These are phyloP conservation scores for Kryptolebias marmoratus DNA, from an alignment of 2,113 vertebrate species.

Conservation along the genomic window DNA sequence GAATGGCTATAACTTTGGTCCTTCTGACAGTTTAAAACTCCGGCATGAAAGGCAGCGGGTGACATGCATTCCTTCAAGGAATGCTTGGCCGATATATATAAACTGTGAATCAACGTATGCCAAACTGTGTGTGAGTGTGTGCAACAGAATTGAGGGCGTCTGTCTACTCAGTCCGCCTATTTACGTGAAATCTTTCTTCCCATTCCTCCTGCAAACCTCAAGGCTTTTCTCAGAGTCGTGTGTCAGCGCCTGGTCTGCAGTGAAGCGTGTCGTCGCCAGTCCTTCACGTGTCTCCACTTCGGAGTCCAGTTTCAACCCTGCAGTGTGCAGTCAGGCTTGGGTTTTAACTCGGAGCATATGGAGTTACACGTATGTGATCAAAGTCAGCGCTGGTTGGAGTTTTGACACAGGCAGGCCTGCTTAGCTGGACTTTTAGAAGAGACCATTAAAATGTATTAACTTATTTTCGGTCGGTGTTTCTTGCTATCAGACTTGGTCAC, in stretches of 20 bases:
- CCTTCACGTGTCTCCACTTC: constrained; percentile 30
- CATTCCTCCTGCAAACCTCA: constrained; percentile 8
- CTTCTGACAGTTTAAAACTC: too few relatives aligned
- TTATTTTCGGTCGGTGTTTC: not conserved
- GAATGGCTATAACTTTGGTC: too few relatives aligned
- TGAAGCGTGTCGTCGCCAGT: constrained; percentile 34
- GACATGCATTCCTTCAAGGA: too few relatives aligned
- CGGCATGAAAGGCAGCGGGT: too few relatives aligned
- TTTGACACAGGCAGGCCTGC: not conserved
- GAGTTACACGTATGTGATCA: constrained; percentile 1
- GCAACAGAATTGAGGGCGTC: not conserved
- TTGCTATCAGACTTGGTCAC: not conserved
- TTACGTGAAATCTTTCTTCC: constrained; percentile 37
- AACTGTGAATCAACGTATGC: too few relatives aligned
- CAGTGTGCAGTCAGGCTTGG: not conserved
- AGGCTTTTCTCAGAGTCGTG: constrained; percentile 40
- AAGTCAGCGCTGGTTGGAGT: not conserved
- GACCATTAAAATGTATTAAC: not conserved
- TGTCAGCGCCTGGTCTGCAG: constrained; percentile 46
- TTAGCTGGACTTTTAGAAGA: not conserved
- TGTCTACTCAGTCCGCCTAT: constrained; percentile 9
- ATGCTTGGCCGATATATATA: too few relatives aligned
- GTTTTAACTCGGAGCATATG: not conserved
- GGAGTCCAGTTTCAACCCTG: constrained; percentile 22
- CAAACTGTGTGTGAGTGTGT: not conserved